phyloP scores from a whole-genome alignment of 2,113 vertebrate species.

The Irena cyanogastra region DNA sequence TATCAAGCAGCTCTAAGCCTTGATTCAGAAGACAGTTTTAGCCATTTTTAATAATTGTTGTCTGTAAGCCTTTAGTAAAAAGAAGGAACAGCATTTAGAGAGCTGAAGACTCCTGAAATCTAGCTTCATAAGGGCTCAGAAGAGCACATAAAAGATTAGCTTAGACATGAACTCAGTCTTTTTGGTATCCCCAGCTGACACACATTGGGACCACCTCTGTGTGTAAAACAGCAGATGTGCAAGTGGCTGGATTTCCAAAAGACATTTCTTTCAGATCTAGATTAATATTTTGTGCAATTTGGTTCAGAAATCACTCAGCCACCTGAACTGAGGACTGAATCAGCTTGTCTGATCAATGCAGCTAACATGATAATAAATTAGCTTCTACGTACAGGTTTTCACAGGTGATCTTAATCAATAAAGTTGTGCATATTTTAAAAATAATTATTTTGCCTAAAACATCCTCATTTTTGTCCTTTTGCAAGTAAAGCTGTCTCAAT shows the following conservation, averaged over 20 bases:
- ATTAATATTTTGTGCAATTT: not conserved
- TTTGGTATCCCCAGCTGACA: not conserved
- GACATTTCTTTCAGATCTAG: not conserved
- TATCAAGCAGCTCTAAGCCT: not conserved
- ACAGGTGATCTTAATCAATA: not conserved
- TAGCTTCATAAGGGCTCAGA: not conserved
- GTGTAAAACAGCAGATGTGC: not conserved
- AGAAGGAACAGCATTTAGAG: not conserved
- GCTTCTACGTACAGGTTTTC: not conserved
- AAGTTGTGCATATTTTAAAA: not conserved
- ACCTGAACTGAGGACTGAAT: not conserved
- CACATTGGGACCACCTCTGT: not conserved
- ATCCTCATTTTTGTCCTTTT: not conserved
- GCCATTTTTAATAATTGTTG: not conserved
- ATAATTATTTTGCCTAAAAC: not conserved
- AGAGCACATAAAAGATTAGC: not conserved
- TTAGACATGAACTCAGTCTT: fast-evolving
- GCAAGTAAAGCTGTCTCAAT: not conserved
- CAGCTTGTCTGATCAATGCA: not conserved
- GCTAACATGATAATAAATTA: not conserved
- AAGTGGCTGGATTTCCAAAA: not conserved
- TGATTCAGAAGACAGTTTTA: not conserved
- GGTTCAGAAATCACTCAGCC: not conserved
- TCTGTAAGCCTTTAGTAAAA: not conserved
- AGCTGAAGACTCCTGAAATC: not conserved